Evolutionary conservation across 2,113 vertebrate genomes (phyloP).

Genomic region (Hassar affinis): DNA sequence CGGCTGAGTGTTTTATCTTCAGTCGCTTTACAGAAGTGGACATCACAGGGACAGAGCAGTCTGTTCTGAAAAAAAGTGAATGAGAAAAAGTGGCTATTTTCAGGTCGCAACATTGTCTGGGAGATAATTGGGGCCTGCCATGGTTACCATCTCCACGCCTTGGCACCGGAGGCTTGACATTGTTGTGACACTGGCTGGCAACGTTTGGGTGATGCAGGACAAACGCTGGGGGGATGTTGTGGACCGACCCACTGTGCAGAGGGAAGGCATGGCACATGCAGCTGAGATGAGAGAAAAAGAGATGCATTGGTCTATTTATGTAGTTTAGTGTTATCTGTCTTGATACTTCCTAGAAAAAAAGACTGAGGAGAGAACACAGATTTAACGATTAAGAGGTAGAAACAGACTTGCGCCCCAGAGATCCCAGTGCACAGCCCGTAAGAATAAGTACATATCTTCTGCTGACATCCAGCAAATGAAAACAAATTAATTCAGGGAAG

Average conservation of each 20-base stretch:
- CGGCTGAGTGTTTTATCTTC: conserved; percentile 31
- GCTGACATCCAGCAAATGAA: conserved; percentile 73
- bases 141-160: conserved; percentile 46
- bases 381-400: conserved; percentile 62
- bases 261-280: conserved; percentile 7
- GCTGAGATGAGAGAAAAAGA: conserved; percentile 25
- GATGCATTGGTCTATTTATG: conserved; percentile 41
- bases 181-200: conserved; percentile 51
- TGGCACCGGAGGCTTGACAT: conserved; percentile 54
- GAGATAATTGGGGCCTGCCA: conserved; percentile 55
- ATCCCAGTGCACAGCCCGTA: conserved; percentile 55
- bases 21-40: conserved; percentile 29
- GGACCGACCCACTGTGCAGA: conserved; percentile 41
- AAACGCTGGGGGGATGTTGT: conserved; percentile 37
- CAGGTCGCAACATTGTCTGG: conserved; percentile 52
- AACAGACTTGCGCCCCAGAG: conserved; percentile 58
- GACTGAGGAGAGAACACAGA: conserved; percentile 38
- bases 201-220: conserved; percentile 51
- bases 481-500: conserved; percentile 72
- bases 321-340: conserved; percentile 54
- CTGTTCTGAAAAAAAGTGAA: conserved; percentile 25
- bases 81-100: conserved; percentile 55
- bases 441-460: conserved; percentile 62
- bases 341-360: conserved; percentile 47
- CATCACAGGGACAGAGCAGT: background rate